These are phyloP conservation scores for Calliphora vicina DNA, from an alignment of 1,140 invertebrate genomes.

Conservation along the genomic window DNA sequence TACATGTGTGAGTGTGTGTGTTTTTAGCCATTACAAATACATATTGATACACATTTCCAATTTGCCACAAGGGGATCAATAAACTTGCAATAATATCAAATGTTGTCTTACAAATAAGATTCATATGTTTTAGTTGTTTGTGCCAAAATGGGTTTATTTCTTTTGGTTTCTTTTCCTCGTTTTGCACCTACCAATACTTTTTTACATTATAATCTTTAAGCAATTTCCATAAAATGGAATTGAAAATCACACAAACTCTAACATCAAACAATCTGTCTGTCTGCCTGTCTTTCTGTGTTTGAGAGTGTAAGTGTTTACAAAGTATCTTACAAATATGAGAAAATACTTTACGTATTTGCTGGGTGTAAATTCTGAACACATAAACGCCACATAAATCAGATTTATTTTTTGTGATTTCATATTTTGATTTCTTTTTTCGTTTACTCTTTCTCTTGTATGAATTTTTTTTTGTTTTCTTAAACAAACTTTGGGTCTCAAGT, in stretches of 20 bases:
- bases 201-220: conserved; percentile 15
- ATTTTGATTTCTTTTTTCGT: not conserved
- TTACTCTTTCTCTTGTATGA: too few species aligned
- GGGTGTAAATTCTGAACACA: conserved; percentile 27
- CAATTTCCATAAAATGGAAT: conserved; percentile 30
- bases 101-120: conserved; percentile 4
- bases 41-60: not conserved
- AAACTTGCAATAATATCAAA: conserved; percentile 34
- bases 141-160: not conserved
- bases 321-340: conserved; percentile 6
- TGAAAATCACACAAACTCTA: conserved; percentile 14
- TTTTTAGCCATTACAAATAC: not conserved
- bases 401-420: conserved; percentile 4
- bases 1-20: not conserved
- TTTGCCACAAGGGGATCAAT: conserved; percentile 30
- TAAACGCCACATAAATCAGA: conserved; percentile 28
- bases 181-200: not conserved
- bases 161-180: not conserved
- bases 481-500: not conserved
- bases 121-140: not conserved
- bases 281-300: not conserved
- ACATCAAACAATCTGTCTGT: not conserved
- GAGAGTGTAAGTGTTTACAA: not conserved
- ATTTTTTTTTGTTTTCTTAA: not conserved
- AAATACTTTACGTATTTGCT: not conserved